Percentiles rank a stretch among this genome's conserved stretches.
Evolutionary conservation across 2,113 vertebrate species (phyloP).

Genomic region (Semnornis frantzii): DNA sequence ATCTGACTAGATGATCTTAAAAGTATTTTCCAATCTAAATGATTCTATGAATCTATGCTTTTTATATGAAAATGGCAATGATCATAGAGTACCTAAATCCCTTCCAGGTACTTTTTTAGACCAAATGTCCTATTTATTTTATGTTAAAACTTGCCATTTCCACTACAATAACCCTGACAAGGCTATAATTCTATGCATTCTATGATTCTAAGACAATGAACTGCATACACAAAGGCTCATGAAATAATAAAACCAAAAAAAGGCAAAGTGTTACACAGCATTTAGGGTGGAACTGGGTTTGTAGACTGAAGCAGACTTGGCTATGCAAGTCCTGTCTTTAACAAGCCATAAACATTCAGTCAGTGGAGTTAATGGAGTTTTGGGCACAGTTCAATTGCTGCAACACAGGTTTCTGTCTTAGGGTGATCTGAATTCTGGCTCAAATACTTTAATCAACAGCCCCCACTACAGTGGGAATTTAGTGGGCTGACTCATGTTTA

Average conservation of each 20-base stretch:
- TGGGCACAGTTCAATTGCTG: neutral
- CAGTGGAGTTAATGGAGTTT: neutral
- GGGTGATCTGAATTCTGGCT: neutral
- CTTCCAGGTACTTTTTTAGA: neutral
- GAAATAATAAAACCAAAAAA: neutral
- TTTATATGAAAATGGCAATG: neutral
- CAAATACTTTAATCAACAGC: neutral
- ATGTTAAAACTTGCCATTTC: neutral
- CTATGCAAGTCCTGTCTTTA: neutral
- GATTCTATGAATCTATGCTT: neutral
- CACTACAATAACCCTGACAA: neutral
- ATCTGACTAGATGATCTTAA: neutral
- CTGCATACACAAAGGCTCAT: too few relatives aligned
- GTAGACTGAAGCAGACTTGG: neutral
- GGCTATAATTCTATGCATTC: too few relatives aligned
- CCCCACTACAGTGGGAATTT: neutral
- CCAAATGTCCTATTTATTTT: neutral
- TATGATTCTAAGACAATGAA: too few relatives aligned
- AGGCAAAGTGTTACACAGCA: neutral
- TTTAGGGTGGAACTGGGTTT: neutral
- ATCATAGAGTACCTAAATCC: neutral
- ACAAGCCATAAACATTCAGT: neutral
- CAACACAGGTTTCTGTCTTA: neutral
- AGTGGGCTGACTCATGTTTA: neutral
- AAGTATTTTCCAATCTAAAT: neutral